Evolutionary conservation across 2,888 invertebrate species (phyloP), one percentile per base, ranked within the genome.

Genomic region (Microctonus aethiopoides): DNA sequence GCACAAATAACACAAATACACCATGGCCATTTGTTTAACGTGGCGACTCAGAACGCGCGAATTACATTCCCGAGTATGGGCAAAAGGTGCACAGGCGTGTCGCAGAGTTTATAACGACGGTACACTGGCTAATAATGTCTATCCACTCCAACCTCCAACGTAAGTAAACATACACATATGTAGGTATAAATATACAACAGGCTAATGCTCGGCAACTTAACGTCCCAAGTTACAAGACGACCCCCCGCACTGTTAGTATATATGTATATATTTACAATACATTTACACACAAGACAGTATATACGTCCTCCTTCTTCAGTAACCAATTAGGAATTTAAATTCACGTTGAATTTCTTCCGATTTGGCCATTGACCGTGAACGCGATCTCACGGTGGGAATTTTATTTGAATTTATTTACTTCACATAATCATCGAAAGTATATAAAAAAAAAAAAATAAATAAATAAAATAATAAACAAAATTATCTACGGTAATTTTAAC

Each of bases 161-260:
- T n/a, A 46, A 39, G 66, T 68, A 67, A 22, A 7, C 4, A 46
- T 41, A 41, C 16, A 46, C n/a, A 39, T 39, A 39, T n/a, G 5
- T n/a, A n/a, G 13, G 5, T n/a, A 39, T 46, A 84, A 83, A 84
- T 83, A 84, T 79, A 80, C 77, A 74, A 66, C 65, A 75, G 79
- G 79, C 80, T 82, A 84, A 83, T 82, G 81, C 77, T 78, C 77
- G 78, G 78, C 80, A 81, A 81, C 78, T 79, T 80, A 77, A 79
- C 77, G 77, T 77, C 75, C 72, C 77, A 66, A 72, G 74, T 74
- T 80, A 80, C 81, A 80, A 78, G 78, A 77, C 77, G 78, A 77
- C 76, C 76, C 74, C 72, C 77, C 74, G 73, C 75, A 73, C 75
- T 71, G 71, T 73, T 54, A 60, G 57, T 41, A 63, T 71, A 71